Base-by-base conservation (phyloP, 2,888 invertebrate species). In the Unio delphinus region DNA sequence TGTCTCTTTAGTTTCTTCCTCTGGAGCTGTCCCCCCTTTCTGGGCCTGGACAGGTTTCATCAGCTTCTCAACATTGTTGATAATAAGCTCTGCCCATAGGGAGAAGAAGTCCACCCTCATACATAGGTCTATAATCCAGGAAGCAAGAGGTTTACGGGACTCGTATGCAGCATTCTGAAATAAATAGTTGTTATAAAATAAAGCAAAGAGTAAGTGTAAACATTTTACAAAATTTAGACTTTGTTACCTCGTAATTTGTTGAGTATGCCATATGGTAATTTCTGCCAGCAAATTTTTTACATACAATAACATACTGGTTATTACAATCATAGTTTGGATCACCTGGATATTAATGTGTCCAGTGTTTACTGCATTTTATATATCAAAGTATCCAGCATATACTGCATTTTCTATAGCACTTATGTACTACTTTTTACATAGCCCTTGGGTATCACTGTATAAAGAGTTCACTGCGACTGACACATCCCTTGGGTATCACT, bases 21-120 rank as follows among this genome's bases (percentile, higher is more conserved):
- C 76, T 8, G 75, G 72, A 5, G 68, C 26, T 11, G 70, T 28
- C 15, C 65, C 45, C 7, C 64, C 66, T 64, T 72, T 73, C 15
- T 70, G 57, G n/a, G 68, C 73, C 18, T 79, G 61, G 8, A 72
- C 73, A 18, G 76, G 76, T 60, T 81, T 83, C 71, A 86, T 82
- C 62, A 81, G 73, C 65, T 80, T 84, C 67, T 86, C 86, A 18
- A 84, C 83, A 54, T 80, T 79, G 54, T 73, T 73, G 4, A 85
- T 78, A 28, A 89, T 80, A 59, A 83, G 76, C 68, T 86, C 86
- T 1, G 85, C 82, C 90, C 90, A 90, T 55, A 80, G 72, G 56
- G 84, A 78, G 79, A 90, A 87, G 81, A 90, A 90, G 63, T 87
- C 84, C 7, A 89, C 85, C 54, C 90, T 78, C 78, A 81, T 76